Base-by-base conservation (phyloP, 2,113 vertebrate genomes). In the Laterallus jamaicensis region DNA sequence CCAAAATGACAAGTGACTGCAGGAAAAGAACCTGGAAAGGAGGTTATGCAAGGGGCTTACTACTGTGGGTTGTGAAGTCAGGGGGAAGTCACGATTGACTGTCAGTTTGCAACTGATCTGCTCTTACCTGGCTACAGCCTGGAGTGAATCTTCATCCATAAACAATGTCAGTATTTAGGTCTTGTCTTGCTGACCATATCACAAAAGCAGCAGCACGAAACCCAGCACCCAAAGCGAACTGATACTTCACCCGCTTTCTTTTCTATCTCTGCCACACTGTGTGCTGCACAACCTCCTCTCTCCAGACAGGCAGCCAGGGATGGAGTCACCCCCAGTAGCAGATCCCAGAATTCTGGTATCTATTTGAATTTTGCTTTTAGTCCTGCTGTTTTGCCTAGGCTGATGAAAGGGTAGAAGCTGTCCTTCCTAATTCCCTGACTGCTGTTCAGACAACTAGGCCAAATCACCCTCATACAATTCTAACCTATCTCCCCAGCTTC, bases 1-100 rank as follows among this genome's bases (percentile, higher is more conserved):
- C 88, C 92, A 95, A 20, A 89, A 76, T 87, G 87, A 50, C 78
- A 81, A 73, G 12, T 59, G 89, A 58, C 68, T 79, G 86, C 70
- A 92, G 69, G 86, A 82, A 96, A 93, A 78, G 62, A 93, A 95
- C 70, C 86, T 97, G 86, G 86, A 80, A 92, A 92, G 77, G 25
- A 84, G 47, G 55, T 82, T 80, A 31, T 80, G 63, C 59, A 69
- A 50, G 6, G 18, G 69, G 19, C 62, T 86, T 70, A 22, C 35
- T 74, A 2, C 0, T 3, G 5, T 10, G 44, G 25, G 47, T 22
- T 76, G 60, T 67, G 74, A 76, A 82, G 47, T 50, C 69, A 35
- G 49, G 39, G 74, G 29, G 52, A 24, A 79, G 47, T 58, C 71
- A 17, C 0, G 0, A 5, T 12, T 70, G 44, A 24, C 35, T 81